Conservation (phyloP, 2,797 vertebrate species). For the Orientallactaga sibirica region DNA sequence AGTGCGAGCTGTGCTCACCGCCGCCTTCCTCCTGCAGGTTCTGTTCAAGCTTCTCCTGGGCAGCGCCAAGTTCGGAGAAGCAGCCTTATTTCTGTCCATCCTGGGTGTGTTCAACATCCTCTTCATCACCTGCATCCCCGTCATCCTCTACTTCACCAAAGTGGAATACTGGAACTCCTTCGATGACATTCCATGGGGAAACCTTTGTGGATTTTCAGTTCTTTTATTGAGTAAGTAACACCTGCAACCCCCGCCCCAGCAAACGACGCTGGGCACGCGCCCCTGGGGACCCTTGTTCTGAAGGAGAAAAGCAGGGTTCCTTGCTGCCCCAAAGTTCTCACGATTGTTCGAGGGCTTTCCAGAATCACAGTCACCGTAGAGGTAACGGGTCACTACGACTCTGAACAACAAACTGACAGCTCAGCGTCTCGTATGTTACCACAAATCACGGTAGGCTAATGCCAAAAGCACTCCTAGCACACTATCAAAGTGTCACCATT, state of each 20-base stretch:
- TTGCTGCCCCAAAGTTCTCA: fast-evolving
- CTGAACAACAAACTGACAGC: background rate
- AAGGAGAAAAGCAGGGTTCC: background rate
- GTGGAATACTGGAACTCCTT: slow-evolving; percentile 96
- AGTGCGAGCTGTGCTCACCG: fast-evolving
- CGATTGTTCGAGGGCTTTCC: background rate
- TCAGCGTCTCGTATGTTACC: fast-evolving
- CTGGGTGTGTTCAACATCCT: slow-evolving; percentile 95
- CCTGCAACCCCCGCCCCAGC: background rate
- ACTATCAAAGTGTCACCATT: fast-evolving
- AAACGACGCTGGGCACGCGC: fast-evolving
- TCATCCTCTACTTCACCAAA: slow-evolving; percentile 97
- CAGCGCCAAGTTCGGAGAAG: slow-evolving; percentile 98
- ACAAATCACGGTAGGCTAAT: fast-evolving
- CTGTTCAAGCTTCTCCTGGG: slow-evolving; percentile 98
- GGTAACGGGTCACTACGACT: background rate
- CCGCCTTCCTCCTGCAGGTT: slow-evolving; percentile 89
- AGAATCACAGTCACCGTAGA: background rate
- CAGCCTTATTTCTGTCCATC: slow-evolving; percentile 96
- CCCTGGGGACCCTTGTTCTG: background rate
- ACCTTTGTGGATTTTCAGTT: slow-evolving; percentile 95
- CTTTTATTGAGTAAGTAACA: slow-evolving; percentile 93
- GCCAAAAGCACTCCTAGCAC: fast-evolving
- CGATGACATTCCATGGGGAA: slow-evolving; percentile 93
- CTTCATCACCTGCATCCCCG: slow-evolving; percentile 95